Base-by-base conservation (phyloP, 2,888 invertebrate genomes). In the Cheilosia grossa region DNA sequence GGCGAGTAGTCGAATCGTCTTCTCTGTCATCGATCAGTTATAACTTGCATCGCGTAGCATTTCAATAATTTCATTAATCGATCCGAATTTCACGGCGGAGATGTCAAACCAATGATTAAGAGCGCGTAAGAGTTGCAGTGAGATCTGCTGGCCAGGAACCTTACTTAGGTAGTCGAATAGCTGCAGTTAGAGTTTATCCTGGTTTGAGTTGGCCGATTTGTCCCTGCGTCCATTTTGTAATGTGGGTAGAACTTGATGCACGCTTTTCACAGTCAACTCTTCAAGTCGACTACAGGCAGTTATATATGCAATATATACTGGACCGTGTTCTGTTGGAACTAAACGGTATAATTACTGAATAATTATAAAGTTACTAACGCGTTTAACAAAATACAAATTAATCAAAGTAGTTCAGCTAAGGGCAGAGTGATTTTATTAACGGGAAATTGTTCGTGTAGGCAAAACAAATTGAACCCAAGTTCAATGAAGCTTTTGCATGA, bases 11-110 rank as follows among this genome's bases (percentile, higher is more conserved):
- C 15, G 98, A 98, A 93, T 96, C 97, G 93, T 99, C 99, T 93
- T 99, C 97, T 91, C 99, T 99, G 92, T 99, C 99, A 93, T 99
- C 99, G 90, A 98, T 95, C 98, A 99, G 93, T 80, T 99, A n/a
- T n/a, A 94, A 92, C 98, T 98, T 78, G 98, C 96, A 93, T 98
- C 99, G 91, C 99, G 99, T 42, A 99, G 94, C 95, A 99, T 97
- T 92, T 98, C 97, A 19, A 97, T 96, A 87, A 98, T 97, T 89
- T 98, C 97, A 49, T 96, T 96, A 75, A 99, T 96, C 19, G 95
- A 94, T 58, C 93, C 92, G 21, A 98, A 93, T 90, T 97, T 98
- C 83, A 97, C 96, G 70, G 95, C 94, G 6, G 97, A 96, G 89
- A 99, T 97, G 90, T 96, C 95, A 87, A 99, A 93, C 99, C 99